Evolutionary conservation across 2,113 vertebrate genomes (phyloP), one percentile per base, ranked within the genome.

Genomic region (Paralichthys olivaceus): DNA sequence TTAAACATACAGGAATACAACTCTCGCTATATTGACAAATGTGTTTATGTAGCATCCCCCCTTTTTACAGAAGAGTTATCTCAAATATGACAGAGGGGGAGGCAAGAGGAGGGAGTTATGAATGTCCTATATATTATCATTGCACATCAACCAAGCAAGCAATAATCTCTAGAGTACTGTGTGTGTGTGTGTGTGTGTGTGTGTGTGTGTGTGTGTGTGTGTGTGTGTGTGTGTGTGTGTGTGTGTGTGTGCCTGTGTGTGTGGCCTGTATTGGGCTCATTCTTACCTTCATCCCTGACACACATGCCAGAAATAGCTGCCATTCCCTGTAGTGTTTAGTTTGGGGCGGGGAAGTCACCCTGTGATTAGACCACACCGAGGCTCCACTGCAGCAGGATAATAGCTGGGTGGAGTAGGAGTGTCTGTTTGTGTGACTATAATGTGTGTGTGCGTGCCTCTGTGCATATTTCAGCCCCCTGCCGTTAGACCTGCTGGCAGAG

Each of bases 321-420:
- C 37, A 61, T 66, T 80, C 58, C 53, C 53, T 57, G 40, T 47
- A 56, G 69, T 73, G 69, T 69, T 83, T 69, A 53, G 69, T 54
- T 75, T 26, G 20, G 5, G n/a, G 26, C 7, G 2, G 61, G 56
- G 37, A 67, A 70, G 37, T 73, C 63, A 32, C 63, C 55, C 67
- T 81, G 32, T 77, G 69, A 72, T 80, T 73, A 77, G 43, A 60
- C 53, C 43, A 19, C 37, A 22, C 7, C 4, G n/a, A 76, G 64
- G 43, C 69, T 64, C 34, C 77, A 28, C 63, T 66, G 53, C 58
- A 61, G 64, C 7, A 25, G 32, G 59, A 73, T 81, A 81, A 81
- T 85, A 17, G 34, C 49, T 45, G 55, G 57, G 61, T 85, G 79
- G 73, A 12, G 65, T 51, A 11, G 2, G 8, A 51, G 55, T 56